Conservation (phyloP, 2,113 vertebrate genomes). For the Gambusia affinis region DNA sequence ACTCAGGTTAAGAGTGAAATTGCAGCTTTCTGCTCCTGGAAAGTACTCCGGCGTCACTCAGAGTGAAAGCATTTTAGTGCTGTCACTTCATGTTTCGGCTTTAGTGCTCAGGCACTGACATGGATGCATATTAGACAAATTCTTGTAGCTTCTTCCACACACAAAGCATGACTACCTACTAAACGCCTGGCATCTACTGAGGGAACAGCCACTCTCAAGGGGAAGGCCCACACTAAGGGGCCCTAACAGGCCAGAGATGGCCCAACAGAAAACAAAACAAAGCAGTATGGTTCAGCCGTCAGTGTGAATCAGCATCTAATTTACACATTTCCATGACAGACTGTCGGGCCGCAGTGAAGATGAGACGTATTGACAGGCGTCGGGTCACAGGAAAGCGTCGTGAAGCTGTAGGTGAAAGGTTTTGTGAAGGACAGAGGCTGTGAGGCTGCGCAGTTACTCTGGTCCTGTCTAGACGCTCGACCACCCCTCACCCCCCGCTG, state of each 20-base stretch:
- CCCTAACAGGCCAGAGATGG: not conserved
- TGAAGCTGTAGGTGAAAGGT: constrained; percentile 31
- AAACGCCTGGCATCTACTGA: not conserved
- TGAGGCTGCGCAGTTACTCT: not conserved
- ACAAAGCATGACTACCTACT: not conserved
- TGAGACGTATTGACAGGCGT: constrained; percentile 25
- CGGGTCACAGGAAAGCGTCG: not conserved
- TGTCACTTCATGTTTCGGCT: not conserved
- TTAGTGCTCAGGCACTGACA: not conserved
- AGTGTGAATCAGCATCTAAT: constrained; percentile 25
- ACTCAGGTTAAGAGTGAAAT: not conserved
- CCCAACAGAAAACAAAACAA: constrained; percentile 3
- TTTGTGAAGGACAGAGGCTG: constrained; percentile 30
- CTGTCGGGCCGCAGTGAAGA: constrained; percentile 6
- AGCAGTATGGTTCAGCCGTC: constrained; percentile 1
- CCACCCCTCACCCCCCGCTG: constrained; percentile 2
- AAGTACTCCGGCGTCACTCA: constrained; percentile 18
- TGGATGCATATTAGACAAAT: constrained; percentile 1
- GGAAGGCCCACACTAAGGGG: not conserved
- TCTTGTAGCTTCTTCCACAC: not conserved
- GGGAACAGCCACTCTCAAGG: constrained; percentile 1
- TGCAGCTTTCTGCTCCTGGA: constrained; percentile 17
- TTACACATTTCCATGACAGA: constrained; percentile 13
- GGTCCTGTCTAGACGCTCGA: constrained; percentile 42
- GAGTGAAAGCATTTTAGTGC: constrained; percentile 2